Evolutionary conservation across 2,113 vertebrate genomes (phyloP).

Genomic region (Abramis brama): DNA sequence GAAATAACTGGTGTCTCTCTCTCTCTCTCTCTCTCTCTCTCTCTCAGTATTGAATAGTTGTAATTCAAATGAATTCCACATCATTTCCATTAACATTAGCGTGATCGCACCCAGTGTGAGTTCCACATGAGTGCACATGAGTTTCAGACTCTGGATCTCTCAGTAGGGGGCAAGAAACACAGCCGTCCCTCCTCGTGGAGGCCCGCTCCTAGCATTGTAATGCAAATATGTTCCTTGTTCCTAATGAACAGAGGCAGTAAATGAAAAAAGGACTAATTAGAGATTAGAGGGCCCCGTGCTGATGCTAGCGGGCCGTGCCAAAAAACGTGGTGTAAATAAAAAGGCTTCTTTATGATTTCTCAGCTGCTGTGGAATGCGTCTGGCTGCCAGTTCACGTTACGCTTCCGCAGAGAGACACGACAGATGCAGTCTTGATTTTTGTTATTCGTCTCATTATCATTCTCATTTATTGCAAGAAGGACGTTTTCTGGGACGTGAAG

Average conservation of each 20-base stretch:
- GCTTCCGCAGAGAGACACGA: neutral
- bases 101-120: neutral
- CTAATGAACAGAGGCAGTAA: conserved; percentile 77
- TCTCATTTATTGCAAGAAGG: neutral
- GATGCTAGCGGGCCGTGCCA: conserved; percentile 33
- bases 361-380: conserved; percentile 44
- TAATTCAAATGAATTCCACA: neutral
- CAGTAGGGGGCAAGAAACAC: neutral
- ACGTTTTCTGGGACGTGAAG: neutral
- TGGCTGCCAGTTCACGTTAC: conserved; percentile 5
- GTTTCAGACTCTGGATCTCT: neutral
- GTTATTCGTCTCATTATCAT: neutral
- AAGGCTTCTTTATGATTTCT: conserved; percentile 45
- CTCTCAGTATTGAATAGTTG: neutral
- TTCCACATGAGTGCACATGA: conserved; percentile 27
- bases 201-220: conserved; percentile 67
- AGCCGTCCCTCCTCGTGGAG: neutral
- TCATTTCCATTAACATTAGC: neutral
- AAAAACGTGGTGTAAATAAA: conserved; percentile 32
- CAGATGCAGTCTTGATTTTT: neutral
- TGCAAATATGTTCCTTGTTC: conserved; percentile 74
- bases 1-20: neutral
- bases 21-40: neutral
- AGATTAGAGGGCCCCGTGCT: conserved; percentile 60
- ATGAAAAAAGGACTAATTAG: conserved; percentile 76